phyloP scores from a whole-genome alignment of 2,888 invertebrate species.

The Monopis laevigella region DNA sequence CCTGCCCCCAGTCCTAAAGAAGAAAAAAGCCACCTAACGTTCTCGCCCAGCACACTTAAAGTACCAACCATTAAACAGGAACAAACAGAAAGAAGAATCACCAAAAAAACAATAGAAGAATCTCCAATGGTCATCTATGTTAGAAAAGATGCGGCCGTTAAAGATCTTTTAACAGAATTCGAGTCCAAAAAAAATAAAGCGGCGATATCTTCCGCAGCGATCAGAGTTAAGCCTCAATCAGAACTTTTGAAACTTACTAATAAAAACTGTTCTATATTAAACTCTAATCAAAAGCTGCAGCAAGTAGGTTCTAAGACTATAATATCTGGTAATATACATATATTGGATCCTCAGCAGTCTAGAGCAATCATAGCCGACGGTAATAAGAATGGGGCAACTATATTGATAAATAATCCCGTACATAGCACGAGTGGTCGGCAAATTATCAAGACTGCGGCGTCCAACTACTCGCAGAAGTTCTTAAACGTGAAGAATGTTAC shows the following conservation, averaged over 20 bases:
- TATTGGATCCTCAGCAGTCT: slow-evolving; percentile 58
- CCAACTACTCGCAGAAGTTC: slow-evolving; percentile 46
- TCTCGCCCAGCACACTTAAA: slow-evolving; percentile 76
- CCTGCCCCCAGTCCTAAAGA: slow-evolving; percentile 71
- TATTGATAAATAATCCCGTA: slow-evolving; percentile 58
- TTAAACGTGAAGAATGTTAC: slow-evolving; percentile 36
- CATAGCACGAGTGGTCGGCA: slow-evolving; percentile 50
- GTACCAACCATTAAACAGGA: slow-evolving; percentile 60
- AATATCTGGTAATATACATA: slow-evolving; percentile 64
- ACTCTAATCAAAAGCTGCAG: slow-evolving; percentile 53
- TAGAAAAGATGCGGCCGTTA: slow-evolving; percentile 67
- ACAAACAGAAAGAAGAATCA: slow-evolving; percentile 27
- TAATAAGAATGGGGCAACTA: slow-evolving; percentile 56
- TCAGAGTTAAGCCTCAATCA: slow-evolving; percentile 51
- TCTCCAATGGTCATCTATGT: slow-evolving; percentile 60
- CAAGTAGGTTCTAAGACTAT: slow-evolving; percentile 59
- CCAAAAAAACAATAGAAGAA: slow-evolving; percentile 49
- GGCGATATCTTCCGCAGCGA: slow-evolving; percentile 28
- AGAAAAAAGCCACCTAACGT: slow-evolving; percentile 76
- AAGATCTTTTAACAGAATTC: slow-evolving; percentile 71
- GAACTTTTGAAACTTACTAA: slow-evolving; percentile 55
- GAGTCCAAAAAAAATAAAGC: slow-evolving; percentile 47
- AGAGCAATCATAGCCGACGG: slow-evolving; percentile 59
- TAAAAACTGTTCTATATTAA: slow-evolving; percentile 57
- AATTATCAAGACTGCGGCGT: slow-evolving; percentile 53